Percentiles rank a stretch among this genome's conserved stretches.
Conservation (phyloP, 2,797 vertebrate genomes). For the Spea hammondii region DNA sequence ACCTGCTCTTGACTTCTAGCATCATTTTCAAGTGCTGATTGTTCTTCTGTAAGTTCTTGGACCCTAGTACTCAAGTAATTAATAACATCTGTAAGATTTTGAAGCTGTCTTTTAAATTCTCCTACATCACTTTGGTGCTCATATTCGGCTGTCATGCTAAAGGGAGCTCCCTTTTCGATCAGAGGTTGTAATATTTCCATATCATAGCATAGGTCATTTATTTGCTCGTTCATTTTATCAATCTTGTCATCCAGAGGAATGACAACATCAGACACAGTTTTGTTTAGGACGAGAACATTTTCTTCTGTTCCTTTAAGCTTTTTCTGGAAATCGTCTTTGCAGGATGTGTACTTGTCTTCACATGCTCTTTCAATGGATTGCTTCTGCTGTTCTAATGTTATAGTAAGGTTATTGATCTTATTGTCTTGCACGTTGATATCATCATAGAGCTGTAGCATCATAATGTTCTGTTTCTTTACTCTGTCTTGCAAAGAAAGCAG, state of each 20-base stretch:
- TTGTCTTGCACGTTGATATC: conserved; percentile 66
- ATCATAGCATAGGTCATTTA: conserved; percentile 73
- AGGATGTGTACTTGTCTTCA: conserved; percentile 65
- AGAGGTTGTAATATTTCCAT: conserved; percentile 75
- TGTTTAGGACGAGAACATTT: conserved; percentile 65
- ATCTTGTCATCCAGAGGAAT: conserved; percentile 66
- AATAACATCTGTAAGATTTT: conserved; percentile 61
- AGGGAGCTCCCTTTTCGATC: conserved; percentile 65
- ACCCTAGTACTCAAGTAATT: conserved; percentile 59
- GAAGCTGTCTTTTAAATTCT: conserved; percentile 58
- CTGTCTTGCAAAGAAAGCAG: conserved; percentile 61
- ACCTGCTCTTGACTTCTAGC: conserved; percentile 57
- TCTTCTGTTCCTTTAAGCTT: conserved; percentile 63
- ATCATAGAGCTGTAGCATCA: conserved; percentile 65
- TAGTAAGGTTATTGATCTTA: conserved; percentile 69
- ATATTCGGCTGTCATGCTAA: conserved; percentile 55
- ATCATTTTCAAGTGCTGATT: conserved; percentile 66
- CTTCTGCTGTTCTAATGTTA: conserved; percentile 62
- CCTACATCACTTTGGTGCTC: conserved; percentile 59
- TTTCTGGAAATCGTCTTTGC: conserved; percentile 61
- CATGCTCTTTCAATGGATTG: conserved; percentile 59
- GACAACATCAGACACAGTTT: conserved; percentile 64
- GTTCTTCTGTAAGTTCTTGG: conserved; percentile 60
- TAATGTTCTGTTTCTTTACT: conserved; percentile 65
- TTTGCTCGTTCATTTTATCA: conserved; percentile 72